phyloP scores from a whole-genome alignment of 1,140 invertebrate species.

The Ganaspis sp. region DNA sequence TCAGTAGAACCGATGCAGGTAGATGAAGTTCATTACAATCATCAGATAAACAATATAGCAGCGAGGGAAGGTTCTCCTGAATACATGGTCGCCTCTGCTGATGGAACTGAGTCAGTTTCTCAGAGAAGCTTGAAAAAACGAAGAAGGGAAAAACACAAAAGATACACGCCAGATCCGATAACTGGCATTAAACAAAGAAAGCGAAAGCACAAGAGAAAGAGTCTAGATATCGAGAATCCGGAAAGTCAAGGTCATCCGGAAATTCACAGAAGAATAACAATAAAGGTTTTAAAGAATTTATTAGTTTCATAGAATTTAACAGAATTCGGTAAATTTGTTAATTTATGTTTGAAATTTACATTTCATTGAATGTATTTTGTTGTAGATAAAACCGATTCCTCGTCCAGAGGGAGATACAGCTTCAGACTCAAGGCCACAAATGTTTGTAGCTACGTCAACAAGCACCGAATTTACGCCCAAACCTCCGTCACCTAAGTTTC shows the following conservation, averaged over 20 bases:
- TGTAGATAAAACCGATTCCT: slow-evolving; percentile 87
- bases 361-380: slow-evolving; percentile 21
- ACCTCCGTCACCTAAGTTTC: slow-evolving; percentile 64
- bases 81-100: slow-evolving; percentile 72
- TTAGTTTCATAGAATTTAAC: too few species aligned
- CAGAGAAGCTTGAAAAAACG: slow-evolving; percentile 72
- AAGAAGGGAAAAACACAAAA: slow-evolving; percentile 74
- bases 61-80: slow-evolving; percentile 72
- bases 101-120: slow-evolving; percentile 68
- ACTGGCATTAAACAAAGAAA: slow-evolving; percentile 74
- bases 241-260: slow-evolving; percentile 75
- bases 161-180: slow-evolving; percentile 74
- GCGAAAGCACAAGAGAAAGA: slow-evolving; percentile 80
- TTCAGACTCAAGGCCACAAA: slow-evolving; percentile 79
- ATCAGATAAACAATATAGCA: slow-evolving; percentile 61
- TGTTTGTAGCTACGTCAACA: slow-evolving; percentile 84
- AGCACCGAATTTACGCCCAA: slow-evolving; percentile 81
- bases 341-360: neutral
- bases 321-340: neutral
- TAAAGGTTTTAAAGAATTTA: slow-evolving; percentile 80
- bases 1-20: slow-evolving; percentile 58
- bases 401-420: slow-evolving; percentile 83
- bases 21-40: slow-evolving; percentile 58
- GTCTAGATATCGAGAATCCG: slow-evolving; percentile 81
- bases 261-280: slow-evolving; percentile 84